Conservation (phyloP, 2,113 vertebrate genomes). For the Mormoops blainvillei region DNA sequence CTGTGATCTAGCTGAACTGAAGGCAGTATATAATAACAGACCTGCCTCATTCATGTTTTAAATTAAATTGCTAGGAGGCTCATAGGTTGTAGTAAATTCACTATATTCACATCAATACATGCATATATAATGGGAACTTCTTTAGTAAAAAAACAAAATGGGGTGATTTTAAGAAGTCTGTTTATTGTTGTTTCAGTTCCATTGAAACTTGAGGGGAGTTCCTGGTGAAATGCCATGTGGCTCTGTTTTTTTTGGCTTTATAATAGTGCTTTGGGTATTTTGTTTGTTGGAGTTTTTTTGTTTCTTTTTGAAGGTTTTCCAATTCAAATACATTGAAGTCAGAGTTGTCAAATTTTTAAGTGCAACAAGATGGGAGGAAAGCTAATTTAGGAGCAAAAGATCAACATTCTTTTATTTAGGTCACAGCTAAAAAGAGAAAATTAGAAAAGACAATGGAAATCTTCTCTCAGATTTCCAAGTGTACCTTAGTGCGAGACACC, state of each 20-base stretch:
- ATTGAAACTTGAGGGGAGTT: background rate
- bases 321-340: background rate
- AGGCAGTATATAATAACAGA: background rate
- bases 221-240: fast-evolving
- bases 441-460: background rate
- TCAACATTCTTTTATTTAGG: background rate
- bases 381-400: background rate
- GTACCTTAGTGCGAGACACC: no score
- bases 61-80: background rate
- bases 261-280: background rate
- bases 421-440: background rate
- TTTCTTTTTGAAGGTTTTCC: background rate
- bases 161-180: background rate
- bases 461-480: background rate
- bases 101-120: background rate
- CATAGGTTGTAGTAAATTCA: background rate
- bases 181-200: background rate
- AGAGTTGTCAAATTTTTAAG: background rate
- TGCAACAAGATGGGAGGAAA: background rate
- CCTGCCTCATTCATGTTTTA: background rate
- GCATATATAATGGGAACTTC: background rate
- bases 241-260: background rate
- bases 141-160: background rate
- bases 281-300: background rate
- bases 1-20: background rate